A percentile compares a stretch with the other conserved stretches of the same genome.
Evolutionary conservation across 2,888 invertebrate species (phyloP).

Genomic region (Cabera pusaria): DNA sequence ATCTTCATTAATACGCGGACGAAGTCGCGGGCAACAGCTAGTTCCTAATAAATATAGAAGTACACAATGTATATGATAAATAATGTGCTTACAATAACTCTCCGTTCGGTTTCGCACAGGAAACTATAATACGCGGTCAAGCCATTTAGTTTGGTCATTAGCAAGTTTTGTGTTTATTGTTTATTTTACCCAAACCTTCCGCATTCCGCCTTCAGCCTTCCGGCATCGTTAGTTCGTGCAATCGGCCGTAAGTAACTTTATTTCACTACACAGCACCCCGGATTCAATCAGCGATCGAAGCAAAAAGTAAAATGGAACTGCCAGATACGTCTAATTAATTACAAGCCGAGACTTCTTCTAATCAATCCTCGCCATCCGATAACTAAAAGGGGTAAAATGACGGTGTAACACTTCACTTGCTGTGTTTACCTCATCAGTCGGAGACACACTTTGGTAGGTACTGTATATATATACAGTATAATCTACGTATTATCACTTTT

Average conservation of each 20-base stretch:
- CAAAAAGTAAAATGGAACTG: conserved; percentile 52
- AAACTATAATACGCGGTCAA: background rate
- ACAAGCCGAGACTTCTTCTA: conserved; percentile 46
- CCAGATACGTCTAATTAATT: conserved; percentile 59
- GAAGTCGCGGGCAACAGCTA: no score
- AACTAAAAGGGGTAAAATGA: conserved; percentile 39
- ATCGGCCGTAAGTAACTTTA: conserved; percentile 25
- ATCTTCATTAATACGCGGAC: no score
- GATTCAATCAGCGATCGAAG: conserved; percentile 45
- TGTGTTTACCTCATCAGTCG: conserved; percentile 21
- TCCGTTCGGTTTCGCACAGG: no score
- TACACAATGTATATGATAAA: no score
- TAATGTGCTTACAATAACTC: no score
- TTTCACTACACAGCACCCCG: conserved; percentile 36
- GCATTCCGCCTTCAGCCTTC: conserved; percentile 20
- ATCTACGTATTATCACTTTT: no score
- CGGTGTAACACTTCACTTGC: conserved; percentile 25
- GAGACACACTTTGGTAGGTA: conserved; percentile 15
- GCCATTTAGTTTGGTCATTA: background rate
- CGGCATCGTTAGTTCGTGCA: conserved; percentile 26
- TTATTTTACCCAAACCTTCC: conserved; percentile 16
- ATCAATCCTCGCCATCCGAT: conserved; percentile 50
- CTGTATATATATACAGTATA: no score
- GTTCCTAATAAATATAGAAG: no score
- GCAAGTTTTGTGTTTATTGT: conserved; percentile 6